Base-by-base conservation (phyloP, 2,888 invertebrate species). In the Acrocera orbiculus region DNA sequence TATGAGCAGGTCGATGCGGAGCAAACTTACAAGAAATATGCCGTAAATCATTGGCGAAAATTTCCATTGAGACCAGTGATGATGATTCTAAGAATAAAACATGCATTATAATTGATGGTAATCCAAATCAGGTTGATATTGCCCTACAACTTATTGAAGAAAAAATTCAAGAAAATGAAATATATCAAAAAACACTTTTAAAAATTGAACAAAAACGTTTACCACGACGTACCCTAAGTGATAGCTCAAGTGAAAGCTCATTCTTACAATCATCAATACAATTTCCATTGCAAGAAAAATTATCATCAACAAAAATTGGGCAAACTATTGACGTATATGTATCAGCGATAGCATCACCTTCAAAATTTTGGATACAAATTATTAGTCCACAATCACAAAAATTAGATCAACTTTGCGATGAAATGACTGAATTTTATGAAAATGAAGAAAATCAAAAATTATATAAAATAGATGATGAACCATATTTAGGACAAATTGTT, bases 291-390 rank as follows among this genome's bases (percentile, higher is more conserved):
- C 46, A 53, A 9, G 61, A 60, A 31, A 60, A 58, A 36, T 31
- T 61, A 8, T 30, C 26, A n/a, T 27, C 33, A 10, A 31, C 19
- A 13, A 49, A 52, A 4, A 30, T 36, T 39, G 44, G 50, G 11
- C 46, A 45, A 11, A 68, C 70, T 13, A 71, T 85, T 51, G 80
- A 89, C 51, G 81, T 89, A 11, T 89, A 79, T 58, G 80, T 90
- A 4, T 85, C 86, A 0, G 85, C 87, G 1, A 73, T 85, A 41
- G 76, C 78, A 10, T 75, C 74, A 17, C 89, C 89, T 1, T 63
- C 68, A 0, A 65, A 70, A 40, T 90, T 92, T 62, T 92, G 87
- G 85, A 69, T 90, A 8, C 90, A 90, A 63, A 69, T 83, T 40
- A 70, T 76, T 34, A 79, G 82, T 0, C 69, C 77, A 0, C 72